Percentiles rank a stretch among this genome's conserved stretches.
Conservation (phyloP, 2,113 vertebrate genomes). For the Hemicordylus capensis region DNA sequence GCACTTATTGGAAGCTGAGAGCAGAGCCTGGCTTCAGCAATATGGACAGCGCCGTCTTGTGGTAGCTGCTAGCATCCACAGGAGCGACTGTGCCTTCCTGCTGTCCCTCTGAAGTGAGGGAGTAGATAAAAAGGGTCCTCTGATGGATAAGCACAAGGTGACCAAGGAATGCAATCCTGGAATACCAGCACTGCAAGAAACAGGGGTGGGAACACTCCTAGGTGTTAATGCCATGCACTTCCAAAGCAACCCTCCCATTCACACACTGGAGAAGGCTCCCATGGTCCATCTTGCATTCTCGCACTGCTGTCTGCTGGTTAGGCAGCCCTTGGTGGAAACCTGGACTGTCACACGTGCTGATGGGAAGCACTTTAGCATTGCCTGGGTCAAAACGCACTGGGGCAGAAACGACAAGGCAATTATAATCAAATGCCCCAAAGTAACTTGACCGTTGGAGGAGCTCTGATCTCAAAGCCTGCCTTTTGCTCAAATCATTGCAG, state of each 20-base stretch:
- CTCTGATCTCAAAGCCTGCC: background rate
- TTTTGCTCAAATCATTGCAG: background rate
- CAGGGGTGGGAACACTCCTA: background rate
- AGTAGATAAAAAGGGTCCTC: background rate
- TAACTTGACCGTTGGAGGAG: background rate
- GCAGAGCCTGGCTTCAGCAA: slow-evolving; percentile 83
- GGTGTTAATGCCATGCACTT: background rate
- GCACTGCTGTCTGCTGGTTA: slow-evolving; percentile 28
- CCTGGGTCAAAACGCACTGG: background rate
- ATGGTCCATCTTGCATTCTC: background rate
- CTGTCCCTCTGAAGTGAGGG: slow-evolving; percentile 2
- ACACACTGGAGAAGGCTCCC: background rate
- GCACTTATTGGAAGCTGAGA: slow-evolving; percentile 89
- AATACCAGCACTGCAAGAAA: slow-evolving; percentile 9
- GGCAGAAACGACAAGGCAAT: background rate
- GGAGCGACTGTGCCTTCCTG: slow-evolving; percentile 30
- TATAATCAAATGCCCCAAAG: background rate
- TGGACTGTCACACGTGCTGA: background rate
- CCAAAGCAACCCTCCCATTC: slow-evolving; percentile 9
- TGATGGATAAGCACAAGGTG: slow-evolving; percentile 7
- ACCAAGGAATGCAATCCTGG: slow-evolving; percentile 6
- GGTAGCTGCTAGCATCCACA: slow-evolving; percentile 72
- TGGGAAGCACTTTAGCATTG: slow-evolving; percentile 13
- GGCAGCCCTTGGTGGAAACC: background rate
- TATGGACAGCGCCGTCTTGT: slow-evolving; percentile 85